Conservation (phyloP, 2,797 vertebrate genomes). For the Falco columbarius region DNA sequence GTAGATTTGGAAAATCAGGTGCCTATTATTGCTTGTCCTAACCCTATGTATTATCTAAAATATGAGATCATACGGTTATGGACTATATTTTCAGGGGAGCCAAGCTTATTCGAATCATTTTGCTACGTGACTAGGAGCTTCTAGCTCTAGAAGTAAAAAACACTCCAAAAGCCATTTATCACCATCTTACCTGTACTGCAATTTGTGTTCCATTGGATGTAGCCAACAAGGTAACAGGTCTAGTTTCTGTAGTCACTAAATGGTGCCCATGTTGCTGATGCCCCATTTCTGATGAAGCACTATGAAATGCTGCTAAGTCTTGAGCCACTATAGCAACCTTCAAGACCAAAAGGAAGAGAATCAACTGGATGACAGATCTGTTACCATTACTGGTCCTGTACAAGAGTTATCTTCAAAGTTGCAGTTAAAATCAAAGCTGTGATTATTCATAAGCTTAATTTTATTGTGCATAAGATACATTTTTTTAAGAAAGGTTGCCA, state of each 20-base stretch:
- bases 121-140: neutral
- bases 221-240: conserved; percentile 94
- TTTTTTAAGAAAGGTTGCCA: neutral
- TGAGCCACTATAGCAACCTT: conserved; percentile 98
- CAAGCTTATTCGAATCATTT: neutral
- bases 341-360: conserved; percentile 33
- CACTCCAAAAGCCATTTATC: neutral
- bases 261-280: conserved; percentile 89
- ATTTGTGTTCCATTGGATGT: conserved; percentile 99
- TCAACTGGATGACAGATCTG: neutral
- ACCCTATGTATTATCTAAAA: neutral
- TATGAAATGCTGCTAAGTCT: conserved; percentile 93
- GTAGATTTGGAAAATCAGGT: neutral
- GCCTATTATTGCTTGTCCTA: neutral
- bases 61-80: neutral
- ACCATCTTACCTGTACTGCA: conserved; percentile 90
- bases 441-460: neutral
- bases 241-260: conserved; percentile 83
- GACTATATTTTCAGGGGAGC: neutral
- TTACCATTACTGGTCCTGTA: neutral
- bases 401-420: neutral
- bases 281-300: conserved; percentile 87
- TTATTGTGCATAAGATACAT: neutral
- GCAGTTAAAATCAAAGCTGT: neutral
- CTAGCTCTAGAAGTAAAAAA: neutral